Evolutionary conservation across 2,888 invertebrate genomes (phyloP).

Genomic region (Monopis laevigella): DNA sequence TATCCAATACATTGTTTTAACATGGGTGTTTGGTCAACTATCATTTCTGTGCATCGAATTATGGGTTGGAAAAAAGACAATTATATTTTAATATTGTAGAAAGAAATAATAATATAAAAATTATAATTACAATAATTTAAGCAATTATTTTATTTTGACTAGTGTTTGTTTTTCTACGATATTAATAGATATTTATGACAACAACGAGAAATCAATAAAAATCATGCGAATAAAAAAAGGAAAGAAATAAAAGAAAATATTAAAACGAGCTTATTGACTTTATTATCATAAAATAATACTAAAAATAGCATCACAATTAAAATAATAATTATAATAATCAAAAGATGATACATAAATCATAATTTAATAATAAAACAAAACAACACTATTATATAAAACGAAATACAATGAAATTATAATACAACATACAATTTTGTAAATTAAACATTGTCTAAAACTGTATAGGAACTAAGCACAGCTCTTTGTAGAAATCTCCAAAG

Average conservation of each 20-base stretch:
- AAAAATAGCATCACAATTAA: slow-evolving; percentile 60
- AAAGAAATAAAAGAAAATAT: slow-evolving; percentile 24
- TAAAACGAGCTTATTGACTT: slow-evolving; percentile 49
- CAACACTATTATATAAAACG: slow-evolving; percentile 3
- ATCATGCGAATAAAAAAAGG: too few species aligned
- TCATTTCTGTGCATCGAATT: too few species aligned
- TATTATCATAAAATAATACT: slow-evolving; percentile 58
- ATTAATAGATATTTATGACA: too few species aligned
- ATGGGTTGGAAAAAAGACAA: too few species aligned
- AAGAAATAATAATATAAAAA: too few species aligned
- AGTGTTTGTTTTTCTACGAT: too few species aligned
- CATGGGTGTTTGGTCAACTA: too few species aligned
- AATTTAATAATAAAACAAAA: slow-evolving; percentile 4
- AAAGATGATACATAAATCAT: slow-evolving; percentile 4
- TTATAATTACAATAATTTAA: too few species aligned
- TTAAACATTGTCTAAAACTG: slow-evolving; percentile 5
- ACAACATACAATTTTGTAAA: neutral
- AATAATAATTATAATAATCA: slow-evolving; percentile 7
- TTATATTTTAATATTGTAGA: too few species aligned
- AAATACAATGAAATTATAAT: neutral
- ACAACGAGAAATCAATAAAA: too few species aligned
- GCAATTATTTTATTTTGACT: too few species aligned
- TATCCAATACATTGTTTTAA: too few species aligned
- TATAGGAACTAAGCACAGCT: slow-evolving; percentile 10
- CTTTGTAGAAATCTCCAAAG: neutral